phyloP scores from a whole-genome alignment of 2,113 vertebrate genomes.

The Bos javanicus region DNA sequence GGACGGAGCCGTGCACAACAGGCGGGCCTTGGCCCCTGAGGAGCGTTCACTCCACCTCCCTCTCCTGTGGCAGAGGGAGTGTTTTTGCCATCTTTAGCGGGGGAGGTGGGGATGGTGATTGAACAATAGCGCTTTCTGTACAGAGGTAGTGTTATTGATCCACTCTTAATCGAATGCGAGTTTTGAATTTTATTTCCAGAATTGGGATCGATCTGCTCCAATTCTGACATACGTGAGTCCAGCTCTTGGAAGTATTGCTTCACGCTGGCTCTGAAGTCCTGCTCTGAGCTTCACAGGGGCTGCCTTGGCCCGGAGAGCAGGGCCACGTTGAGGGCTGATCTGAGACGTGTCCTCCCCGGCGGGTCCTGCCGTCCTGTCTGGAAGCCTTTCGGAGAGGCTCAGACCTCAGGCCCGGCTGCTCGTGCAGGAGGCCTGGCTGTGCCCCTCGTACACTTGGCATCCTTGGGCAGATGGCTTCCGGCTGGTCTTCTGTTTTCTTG shows the following conservation, averaged over 20 bases:
- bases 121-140: not conserved
- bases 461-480: not conserved
- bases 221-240: not conserved
- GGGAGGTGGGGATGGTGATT: not conserved
- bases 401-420: not conserved
- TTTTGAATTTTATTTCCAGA: slow-evolving; percentile 11
- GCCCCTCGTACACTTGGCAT: not conserved
- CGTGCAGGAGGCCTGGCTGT: not conserved
- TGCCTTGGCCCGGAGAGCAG: not conserved
- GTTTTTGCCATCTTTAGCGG: not conserved
- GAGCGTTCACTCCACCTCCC: not conserved
- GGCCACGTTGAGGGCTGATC: not conserved
- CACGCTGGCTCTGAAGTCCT: not conserved
- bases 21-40: rapidly evolving
- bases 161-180: no score
- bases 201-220: not conserved
- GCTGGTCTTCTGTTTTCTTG: not conserved
- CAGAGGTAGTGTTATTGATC: not conserved
- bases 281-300: not conserved
- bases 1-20: not conserved
- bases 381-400: not conserved
- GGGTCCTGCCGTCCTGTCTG: not conserved
- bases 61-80: not conserved
- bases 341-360: not conserved
- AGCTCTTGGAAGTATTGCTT: not conserved